phyloP scores from a whole-genome alignment of 2,113 vertebrate species.

The Atlantisia rogersi region DNA sequence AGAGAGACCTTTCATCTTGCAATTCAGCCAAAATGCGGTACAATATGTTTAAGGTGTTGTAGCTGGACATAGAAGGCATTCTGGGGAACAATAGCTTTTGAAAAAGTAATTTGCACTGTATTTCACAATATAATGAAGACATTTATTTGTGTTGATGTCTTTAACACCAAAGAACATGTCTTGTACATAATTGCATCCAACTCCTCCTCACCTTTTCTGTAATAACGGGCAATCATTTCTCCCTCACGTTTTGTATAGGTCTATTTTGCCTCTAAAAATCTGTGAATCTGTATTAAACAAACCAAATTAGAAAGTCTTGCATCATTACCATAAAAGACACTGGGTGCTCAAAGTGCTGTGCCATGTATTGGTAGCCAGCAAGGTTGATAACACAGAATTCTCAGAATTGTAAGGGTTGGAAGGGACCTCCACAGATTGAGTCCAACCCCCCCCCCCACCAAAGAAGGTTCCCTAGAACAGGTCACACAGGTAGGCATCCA shows the following conservation, averaged over 20 bases:
- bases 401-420: too few relatives aligned
- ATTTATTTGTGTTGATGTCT: slow-evolving; percentile 1
- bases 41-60: not conserved
- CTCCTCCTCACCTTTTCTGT: not conserved
- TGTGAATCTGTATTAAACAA: not conserved
- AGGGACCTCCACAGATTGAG: too few relatives aligned
- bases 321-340: not conserved
- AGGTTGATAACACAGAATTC: too few relatives aligned
- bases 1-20: not conserved
- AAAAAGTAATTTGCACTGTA: not conserved
- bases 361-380: too few relatives aligned
- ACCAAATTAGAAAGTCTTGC: not conserved
- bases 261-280: not conserved
- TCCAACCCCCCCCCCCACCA: too few relatives aligned
- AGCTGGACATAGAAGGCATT: not conserved
- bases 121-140: slow-evolving; percentile 14
- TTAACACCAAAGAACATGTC: not conserved
- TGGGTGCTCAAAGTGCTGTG: too few relatives aligned
- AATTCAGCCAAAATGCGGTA: not conserved
- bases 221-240: not conserved
- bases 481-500: too few relatives aligned
- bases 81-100: not conserved
- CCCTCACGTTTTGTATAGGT: accelerated
- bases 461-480: too few relatives aligned
- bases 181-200: not conserved